Conservation (phyloP, 2,113 vertebrate genomes). For the Tringa solitaria region DNA sequence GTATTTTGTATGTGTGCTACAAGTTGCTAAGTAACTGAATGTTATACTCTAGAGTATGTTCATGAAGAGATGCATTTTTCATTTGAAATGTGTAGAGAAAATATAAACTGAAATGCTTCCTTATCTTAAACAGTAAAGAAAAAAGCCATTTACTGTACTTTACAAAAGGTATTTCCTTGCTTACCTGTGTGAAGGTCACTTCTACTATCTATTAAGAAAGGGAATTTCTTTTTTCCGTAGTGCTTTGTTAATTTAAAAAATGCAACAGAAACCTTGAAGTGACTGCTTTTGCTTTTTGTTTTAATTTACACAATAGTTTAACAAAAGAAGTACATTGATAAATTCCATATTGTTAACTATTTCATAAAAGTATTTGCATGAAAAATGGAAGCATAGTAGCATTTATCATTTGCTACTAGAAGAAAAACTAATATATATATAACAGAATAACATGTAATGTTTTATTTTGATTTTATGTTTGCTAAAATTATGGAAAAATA, state of each 20-base stretch:
- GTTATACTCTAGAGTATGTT: not conserved
- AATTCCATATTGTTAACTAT: not conserved
- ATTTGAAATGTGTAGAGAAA: not conserved
- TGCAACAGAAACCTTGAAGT: not conserved
- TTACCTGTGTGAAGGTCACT: not conserved
- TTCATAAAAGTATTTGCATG: not conserved
- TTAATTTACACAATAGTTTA: not conserved
- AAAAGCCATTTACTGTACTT: not conserved
- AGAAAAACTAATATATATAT: not conserved
- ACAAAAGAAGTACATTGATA: not conserved
- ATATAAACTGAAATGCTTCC: not conserved
- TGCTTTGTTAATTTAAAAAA: not conserved
- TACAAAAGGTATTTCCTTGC: not conserved
- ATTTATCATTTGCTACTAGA: not conserved
- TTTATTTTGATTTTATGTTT: not conserved
- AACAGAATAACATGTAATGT: not conserved
- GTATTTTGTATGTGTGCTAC: not conserved
- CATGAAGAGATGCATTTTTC: not conserved
- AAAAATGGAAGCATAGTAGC: not conserved
- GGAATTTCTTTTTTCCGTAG: not conserved
- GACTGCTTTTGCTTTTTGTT: not conserved
- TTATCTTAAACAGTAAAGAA: not conserved
- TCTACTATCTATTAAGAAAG: not conserved
- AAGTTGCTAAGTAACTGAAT: constrained; percentile 49
- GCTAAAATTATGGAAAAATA: not conserved